Conservation (phyloP, 2,888 invertebrate genomes). For the Lasius platythorax region DNA sequence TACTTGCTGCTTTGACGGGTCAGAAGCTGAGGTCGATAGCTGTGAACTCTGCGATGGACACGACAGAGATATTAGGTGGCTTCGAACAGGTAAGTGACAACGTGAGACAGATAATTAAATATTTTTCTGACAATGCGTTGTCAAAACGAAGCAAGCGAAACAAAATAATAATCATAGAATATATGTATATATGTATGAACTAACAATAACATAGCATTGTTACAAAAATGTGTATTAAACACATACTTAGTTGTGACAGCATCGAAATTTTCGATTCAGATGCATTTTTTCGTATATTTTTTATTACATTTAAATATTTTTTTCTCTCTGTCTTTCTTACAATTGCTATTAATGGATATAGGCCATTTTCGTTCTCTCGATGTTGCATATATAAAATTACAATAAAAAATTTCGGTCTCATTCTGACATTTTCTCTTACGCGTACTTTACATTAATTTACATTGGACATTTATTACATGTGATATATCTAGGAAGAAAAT, state of each 20-base stretch:
- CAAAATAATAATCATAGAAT: neutral
- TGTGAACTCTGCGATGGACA: constrained; percentile 97
- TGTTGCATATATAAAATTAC: constrained; percentile 41
- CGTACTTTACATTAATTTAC: constrained; percentile 29
- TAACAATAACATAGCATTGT: neutral
- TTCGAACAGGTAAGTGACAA: constrained; percentile 95
- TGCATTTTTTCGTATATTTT: neutral
- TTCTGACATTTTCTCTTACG: constrained; percentile 3
- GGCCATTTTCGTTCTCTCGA: constrained; percentile 15
- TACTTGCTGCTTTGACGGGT: constrained; percentile 92
- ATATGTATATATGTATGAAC: neutral
- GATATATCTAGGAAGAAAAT: constrained; percentile 20
- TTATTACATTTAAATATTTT: neutral
- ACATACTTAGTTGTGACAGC: neutral
- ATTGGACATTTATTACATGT: constrained; percentile 38
- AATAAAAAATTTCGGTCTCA: constrained; percentile 38
- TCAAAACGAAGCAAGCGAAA: neutral
- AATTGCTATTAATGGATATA: constrained; percentile 20
- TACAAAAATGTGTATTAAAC: neutral
- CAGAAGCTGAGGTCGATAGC: constrained; percentile 91
- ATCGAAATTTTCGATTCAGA: neutral
- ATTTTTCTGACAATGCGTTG: neutral
- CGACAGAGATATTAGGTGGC: constrained; percentile 97
- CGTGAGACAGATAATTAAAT: constrained; percentile 22
- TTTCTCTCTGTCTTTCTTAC: neutral